These are phyloP conservation scores for Sycophila sp. DNA, from an alignment of 1,140 invertebrate species.

Conservation along the genomic window DNA sequence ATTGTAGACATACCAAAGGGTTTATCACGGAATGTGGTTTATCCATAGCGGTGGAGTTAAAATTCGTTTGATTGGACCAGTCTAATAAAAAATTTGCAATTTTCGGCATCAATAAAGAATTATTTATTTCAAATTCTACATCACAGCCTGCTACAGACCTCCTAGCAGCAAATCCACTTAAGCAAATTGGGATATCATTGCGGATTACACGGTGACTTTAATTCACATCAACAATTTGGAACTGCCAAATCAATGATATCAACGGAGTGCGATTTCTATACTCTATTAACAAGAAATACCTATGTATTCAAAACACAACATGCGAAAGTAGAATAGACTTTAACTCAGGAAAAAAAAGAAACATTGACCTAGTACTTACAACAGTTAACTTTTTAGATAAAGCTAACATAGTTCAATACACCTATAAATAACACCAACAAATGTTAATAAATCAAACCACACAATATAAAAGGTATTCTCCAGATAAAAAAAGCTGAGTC, in stretches of 20 bases:
- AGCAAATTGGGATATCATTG: conserved; percentile 2
- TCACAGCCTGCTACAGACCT: conserved; percentile 22
- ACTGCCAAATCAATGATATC: background rate
- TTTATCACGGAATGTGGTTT: too few relatives aligned
- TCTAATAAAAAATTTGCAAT: too few relatives aligned
- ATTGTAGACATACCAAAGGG: too few relatives aligned
- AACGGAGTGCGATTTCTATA: background rate
- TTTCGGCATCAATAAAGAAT: conserved; percentile 17
- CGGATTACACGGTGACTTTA: background rate
- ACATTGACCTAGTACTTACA: background rate
- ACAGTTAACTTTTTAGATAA: background rate
- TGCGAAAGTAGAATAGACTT: background rate
- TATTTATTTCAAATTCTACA: background rate
- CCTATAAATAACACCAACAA: background rate
- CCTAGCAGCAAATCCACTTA: background rate
- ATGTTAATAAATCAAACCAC: background rate
- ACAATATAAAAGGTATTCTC: too few relatives aligned
- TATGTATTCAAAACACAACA: background rate
- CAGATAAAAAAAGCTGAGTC: too few relatives aligned
- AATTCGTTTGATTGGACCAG: background rate
- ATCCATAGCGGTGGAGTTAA: conserved; percentile 30
- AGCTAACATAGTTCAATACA: background rate
- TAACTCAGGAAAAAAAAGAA: background rate
- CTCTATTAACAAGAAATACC: background rate
- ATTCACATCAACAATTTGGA: conserved; percentile 8